A percentile compares a stretch with the other conserved stretches of the same genome.
Evolutionary conservation across 2,797 vertebrate species (phyloP).

Genomic region (Chaenodraco wilsoni): DNA sequence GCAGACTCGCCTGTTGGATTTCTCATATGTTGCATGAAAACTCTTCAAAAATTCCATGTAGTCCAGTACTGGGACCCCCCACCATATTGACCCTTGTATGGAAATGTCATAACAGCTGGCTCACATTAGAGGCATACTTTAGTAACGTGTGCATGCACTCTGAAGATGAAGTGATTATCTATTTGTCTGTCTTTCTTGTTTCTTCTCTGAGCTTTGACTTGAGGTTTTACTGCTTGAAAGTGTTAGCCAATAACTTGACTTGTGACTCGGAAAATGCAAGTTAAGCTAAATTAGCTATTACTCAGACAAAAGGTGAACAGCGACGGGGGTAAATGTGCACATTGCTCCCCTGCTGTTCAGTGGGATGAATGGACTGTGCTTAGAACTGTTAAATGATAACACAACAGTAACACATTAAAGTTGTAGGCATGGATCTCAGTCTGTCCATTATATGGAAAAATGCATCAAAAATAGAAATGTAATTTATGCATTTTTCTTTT

Average conservation of each 20-base stretch:
- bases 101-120: constrained; percentile 30
- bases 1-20: constrained; percentile 5
- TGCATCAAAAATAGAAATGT: neutral
- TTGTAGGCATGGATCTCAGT: neutral
- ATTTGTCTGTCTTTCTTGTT: neutral
- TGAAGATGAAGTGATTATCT: neutral
- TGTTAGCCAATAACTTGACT: constrained; percentile 31
- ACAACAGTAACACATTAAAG: neutral
- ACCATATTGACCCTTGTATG: neutral
- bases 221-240: constrained; percentile 9
- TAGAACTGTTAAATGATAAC: neutral
- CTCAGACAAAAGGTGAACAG: neutral
- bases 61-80: neutral
- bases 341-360: neutral
- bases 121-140: neutral
- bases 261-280: constrained; percentile 9
- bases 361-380: constrained; percentile 5
- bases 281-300: constrained; percentile 11
- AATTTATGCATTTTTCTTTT: neutral
- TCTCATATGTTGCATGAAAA: constrained; percentile 8
- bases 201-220: neutral
- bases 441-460: neutral
- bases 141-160: constrained; percentile 3
- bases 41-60: neutral
- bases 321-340: neutral